phyloP scores from a whole-genome alignment of 2,888 invertebrate species.

The Hypomecis atomaria region DNA sequence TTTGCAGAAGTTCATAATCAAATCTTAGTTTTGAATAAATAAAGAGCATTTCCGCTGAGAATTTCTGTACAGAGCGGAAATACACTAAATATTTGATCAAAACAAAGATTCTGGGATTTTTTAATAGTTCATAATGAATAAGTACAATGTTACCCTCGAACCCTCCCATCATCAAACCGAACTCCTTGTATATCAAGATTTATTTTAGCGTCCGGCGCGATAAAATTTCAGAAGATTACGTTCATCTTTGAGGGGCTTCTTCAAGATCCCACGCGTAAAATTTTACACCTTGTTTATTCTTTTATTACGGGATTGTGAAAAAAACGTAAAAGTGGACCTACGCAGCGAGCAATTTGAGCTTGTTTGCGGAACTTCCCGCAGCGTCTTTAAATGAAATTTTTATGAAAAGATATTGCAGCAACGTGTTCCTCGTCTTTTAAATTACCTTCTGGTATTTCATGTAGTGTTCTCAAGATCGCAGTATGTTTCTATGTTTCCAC shows the following conservation, averaged over 20 bases:
- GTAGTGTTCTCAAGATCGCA: no score
- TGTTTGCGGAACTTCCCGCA: conserved; percentile 47
- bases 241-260: conserved; percentile 33
- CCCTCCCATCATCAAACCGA: no score
- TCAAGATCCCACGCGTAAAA: conserved; percentile 37
- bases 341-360: conserved; percentile 51
- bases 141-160: no score
- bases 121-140: no score
- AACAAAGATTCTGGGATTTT: no score
- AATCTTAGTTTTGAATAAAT: no score
- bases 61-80: no score
- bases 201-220: conserved; percentile 26
- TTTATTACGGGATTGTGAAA: conserved; percentile 38
- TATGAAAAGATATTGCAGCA: conserved; percentile 59
- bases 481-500: no score
- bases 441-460: conserved; percentile 6
- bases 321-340: conserved; percentile 36
- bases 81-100: no score
- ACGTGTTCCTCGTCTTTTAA: conserved; percentile 3
- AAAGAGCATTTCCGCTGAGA: no score
- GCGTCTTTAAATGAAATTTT: conserved; percentile 50
- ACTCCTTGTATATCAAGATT: background rate
- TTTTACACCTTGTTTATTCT: conserved; percentile 38
- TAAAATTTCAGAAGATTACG: conserved; percentile 29
- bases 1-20: no score